Percentiles rank a stretch among this genome's conserved stretches.
These are phyloP conservation scores for Oncorhynchus nerka DNA, from an alignment of 2,113 vertebrate species.

Conservation along the genomic window DNA sequence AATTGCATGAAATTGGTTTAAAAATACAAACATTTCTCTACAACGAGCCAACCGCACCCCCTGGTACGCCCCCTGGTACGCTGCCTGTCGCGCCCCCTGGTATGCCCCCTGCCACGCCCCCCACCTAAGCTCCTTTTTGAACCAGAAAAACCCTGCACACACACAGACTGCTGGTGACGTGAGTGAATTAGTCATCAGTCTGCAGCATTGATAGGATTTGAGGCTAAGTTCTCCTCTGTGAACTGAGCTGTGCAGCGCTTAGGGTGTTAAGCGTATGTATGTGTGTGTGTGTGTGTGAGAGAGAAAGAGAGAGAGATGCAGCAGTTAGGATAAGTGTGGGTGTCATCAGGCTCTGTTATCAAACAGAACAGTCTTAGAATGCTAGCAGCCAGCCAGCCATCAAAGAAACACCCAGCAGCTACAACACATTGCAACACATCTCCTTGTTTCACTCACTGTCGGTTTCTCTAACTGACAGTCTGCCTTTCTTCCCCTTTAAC, in stretches of 20 bases:
- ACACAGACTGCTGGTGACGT: background rate
- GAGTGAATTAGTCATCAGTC: no score
- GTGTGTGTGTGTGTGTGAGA: conserved; percentile 27
- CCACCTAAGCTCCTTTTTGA: background rate
- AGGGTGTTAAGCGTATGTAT: conserved; percentile 11
- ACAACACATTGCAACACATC: background rate
- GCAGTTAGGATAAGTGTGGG: conserved; percentile 3
- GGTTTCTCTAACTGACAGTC: background rate
- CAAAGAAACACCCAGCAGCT: conserved; percentile 20
- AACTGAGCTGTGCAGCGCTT: background rate
- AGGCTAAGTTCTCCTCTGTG: conserved; percentile 1
- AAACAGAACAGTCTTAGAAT: conserved; percentile 48
- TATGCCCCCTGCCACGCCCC: no score
- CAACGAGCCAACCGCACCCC: no score
- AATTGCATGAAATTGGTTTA: no score
- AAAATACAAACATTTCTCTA: no score
- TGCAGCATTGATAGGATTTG: background rate
- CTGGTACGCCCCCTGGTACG: no score
- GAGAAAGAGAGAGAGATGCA: background rate
- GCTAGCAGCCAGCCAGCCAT: conserved; percentile 19
- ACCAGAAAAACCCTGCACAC: background rate
- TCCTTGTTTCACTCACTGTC: background rate
- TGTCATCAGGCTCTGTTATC: conserved; percentile 41
- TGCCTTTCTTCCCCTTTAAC: conserved; percentile 1
- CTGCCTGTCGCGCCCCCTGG: no score